These are phyloP conservation scores for Etheostoma cragini DNA, from an alignment of 2,113 vertebrate genomes.

Conservation along the genomic window DNA sequence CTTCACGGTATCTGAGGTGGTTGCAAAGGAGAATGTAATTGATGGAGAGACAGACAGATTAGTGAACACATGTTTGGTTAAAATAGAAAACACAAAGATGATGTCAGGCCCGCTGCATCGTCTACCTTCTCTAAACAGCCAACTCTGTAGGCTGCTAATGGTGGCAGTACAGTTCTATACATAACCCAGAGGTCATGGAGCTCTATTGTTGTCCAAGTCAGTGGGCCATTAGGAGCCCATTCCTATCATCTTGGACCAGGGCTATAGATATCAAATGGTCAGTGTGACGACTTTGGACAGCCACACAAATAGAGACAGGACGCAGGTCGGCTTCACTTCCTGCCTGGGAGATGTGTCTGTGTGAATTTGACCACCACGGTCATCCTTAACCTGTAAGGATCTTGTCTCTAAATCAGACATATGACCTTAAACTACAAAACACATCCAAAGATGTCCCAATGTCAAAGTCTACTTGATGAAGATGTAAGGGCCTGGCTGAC, in stretches of 20 bases:
- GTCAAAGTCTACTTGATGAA: slow-evolving; percentile 36
- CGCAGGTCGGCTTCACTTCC: slow-evolving; percentile 39
- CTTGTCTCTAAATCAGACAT: slow-evolving; percentile 25
- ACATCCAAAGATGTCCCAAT: slow-evolving; percentile 58
- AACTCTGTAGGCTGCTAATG: slow-evolving; percentile 15
- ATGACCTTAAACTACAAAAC: slow-evolving; percentile 38
- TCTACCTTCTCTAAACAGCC: slow-evolving; percentile 41
- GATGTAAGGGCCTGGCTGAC: background rate
- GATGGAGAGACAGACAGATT: slow-evolving; percentile 23
- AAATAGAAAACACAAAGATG: slow-evolving; percentile 37
- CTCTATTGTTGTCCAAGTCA: slow-evolving; percentile 74
- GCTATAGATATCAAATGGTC: slow-evolving; percentile 81
- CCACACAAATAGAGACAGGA: slow-evolving; percentile 68
- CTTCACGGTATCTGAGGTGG: background rate
- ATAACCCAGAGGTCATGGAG: slow-evolving; percentile 70
- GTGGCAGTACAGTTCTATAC: slow-evolving; percentile 59
- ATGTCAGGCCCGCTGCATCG: slow-evolving; percentile 26
- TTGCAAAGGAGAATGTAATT: slow-evolving; percentile 2
- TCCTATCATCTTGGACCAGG: slow-evolving; percentile 63
- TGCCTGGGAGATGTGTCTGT: slow-evolving; percentile 23
- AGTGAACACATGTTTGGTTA: slow-evolving; percentile 30
- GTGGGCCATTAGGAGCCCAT: slow-evolving; percentile 53
- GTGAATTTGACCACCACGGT: background rate
- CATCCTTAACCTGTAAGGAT: slow-evolving; percentile 19
- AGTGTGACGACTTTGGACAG: slow-evolving; percentile 60